Conservation (phyloP, 2,797 vertebrate genomes). For the Intellagama lesueurii region DNA sequence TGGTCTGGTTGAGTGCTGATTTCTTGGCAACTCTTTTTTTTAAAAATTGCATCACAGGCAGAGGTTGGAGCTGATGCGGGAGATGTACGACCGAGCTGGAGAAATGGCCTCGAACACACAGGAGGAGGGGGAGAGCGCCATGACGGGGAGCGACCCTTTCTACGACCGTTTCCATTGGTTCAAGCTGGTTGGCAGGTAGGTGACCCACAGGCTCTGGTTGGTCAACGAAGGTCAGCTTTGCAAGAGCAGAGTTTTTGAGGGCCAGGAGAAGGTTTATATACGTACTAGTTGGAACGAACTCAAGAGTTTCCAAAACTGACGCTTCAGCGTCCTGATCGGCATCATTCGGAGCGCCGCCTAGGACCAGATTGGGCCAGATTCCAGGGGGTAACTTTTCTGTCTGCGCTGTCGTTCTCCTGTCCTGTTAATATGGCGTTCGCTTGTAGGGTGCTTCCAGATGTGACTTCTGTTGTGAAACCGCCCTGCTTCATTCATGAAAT, state of each 20-base stretch:
- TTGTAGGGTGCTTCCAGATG: background rate
- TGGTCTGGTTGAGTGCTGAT: background rate
- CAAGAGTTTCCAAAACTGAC: background rate
- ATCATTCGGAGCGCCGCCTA: background rate
- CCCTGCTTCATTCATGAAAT: background rate
- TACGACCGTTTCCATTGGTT: slow-evolving; percentile 99
- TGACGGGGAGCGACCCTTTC: slow-evolving; percentile 96
- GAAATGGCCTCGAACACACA: slow-evolving; percentile 89
- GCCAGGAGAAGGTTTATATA: accelerated
- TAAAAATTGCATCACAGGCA: slow-evolving; percentile 78
- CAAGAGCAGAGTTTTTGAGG: background rate
- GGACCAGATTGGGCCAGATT: slow-evolving; percentile 9
- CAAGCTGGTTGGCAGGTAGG: slow-evolving; percentile 96
- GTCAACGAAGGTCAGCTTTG: accelerated
- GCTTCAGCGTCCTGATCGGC: background rate
- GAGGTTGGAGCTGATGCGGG: slow-evolving; percentile 94
- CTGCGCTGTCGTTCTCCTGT: background rate
- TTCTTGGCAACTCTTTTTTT: background rate
- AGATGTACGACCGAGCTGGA: slow-evolving; percentile 97
- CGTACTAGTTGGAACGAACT: background rate
- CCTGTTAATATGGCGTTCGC: too few species aligned
- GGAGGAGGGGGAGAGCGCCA: slow-evolving; percentile 85
- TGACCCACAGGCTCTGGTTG: background rate
- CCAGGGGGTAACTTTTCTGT: background rate
- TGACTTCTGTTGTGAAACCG: background rate